Percentiles rank a stretch among this genome's conserved stretches.
Conservation (phyloP, 2,797 vertebrate genomes). For the Sebastolobus alascanus region DNA sequence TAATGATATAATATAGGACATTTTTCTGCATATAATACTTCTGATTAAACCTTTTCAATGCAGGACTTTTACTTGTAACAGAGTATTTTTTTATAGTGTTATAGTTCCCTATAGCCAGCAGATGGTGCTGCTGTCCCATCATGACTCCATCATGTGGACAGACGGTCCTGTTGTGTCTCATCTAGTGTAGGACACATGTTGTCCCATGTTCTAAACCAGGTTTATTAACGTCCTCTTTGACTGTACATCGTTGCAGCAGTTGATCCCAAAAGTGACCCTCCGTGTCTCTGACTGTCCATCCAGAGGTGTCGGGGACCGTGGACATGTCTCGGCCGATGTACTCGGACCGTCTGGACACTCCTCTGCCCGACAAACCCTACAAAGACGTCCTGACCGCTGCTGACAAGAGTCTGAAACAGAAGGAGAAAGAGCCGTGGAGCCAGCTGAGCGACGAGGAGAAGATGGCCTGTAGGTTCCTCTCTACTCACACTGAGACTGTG, state of each 20-base stretch:
- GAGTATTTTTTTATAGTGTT: background rate
- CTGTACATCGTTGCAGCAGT: background rate
- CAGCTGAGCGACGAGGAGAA: conserved; percentile 89
- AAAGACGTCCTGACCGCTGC: conserved; percentile 71
- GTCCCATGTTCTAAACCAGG: background rate
- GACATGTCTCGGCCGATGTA: conserved; percentile 85
- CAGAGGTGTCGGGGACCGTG: conserved; percentile 66
- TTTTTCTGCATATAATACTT: background rate
- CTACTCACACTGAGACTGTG: too few species aligned
- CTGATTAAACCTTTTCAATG: background rate
- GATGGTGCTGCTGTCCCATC: conserved; percentile 28
- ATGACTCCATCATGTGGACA: background rate
- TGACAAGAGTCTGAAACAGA: conserved; percentile 88
- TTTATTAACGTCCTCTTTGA: background rate
- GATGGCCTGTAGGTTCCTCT: conserved; percentile 82
- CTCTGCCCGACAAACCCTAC: conserved; percentile 87
- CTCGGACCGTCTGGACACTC: conserved; percentile 81
- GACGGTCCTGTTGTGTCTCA: background rate
- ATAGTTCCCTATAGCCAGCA: conserved; percentile 29
- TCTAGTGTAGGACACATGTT: background rate
- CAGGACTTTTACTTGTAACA: background rate
- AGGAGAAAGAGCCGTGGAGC: conserved; percentile 90
- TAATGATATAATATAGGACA: background rate
- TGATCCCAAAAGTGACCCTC: background rate
- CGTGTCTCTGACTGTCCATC: background rate